Base-by-base conservation (phyloP, 2,888 invertebrate species). In the Galerucella calmariensis region DNA sequence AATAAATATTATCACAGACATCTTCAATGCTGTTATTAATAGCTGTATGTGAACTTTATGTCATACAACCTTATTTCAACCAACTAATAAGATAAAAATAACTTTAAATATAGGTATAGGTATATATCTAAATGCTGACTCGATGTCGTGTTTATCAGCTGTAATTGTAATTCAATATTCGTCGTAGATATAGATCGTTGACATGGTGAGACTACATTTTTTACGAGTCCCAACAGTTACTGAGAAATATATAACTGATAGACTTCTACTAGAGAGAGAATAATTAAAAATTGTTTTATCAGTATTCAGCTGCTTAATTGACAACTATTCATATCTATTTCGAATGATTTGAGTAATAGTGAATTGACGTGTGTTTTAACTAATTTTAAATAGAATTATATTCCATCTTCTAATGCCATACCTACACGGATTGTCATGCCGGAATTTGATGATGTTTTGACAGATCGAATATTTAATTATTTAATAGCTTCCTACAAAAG, bases 61-160 rank as follows among this genome's bases (percentile, higher is more conserved):
- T 48, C 48, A 48, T 48, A 48, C 48, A 48, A 63, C 63, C 63
- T 41, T 53, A 14, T 35, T n/a, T 41, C 41, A 62, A 41, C 41
- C 12, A n/a, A 62, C 41, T 41, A 62, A n/a, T 41, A 10, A 65
- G 20, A 65, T 66, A 67, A 67, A 27, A 41, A 62, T 51, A 63
- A 24, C 56, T 58, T 69, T 5, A 56, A 16, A 41, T 56, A 20
- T 56, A 20, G 16, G n/a, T 48, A 46, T 63, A 69, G 63, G 62
- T 44, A 41, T 44, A 41, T 27, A 48, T 59, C 46, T 41, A 67
- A 67, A 27, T 73, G 73, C 73, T 73, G 73, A 73, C 68, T 68
- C 68, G 41, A 73, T 68, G 68, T 56, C 56, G 56, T 68, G 68
- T 51, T 73, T 73, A 73, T 73, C 73, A 56, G n/a, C 27, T n/a